Evolutionary conservation across 2,888 invertebrate genomes (phyloP).

Genomic region (Lepidonotus clava): DNA sequence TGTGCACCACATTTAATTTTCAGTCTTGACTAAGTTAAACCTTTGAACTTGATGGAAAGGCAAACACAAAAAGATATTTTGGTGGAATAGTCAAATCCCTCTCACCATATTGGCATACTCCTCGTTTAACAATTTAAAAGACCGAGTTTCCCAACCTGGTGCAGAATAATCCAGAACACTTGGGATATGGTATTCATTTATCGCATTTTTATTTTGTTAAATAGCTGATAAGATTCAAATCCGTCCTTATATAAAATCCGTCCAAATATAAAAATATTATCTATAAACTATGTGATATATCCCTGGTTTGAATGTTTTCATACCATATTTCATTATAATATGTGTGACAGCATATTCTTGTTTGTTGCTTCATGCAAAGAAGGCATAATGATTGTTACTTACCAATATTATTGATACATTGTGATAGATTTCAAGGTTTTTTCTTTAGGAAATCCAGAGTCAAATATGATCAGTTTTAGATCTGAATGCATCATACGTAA

Average conservation of each 20-base stretch:
- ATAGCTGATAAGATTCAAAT: neutral
- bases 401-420: conserved; percentile 2
- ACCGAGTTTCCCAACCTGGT: neutral
- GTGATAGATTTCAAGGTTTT: no score
- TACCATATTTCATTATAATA: no score
- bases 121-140: neutral
- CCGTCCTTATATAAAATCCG: neutral
- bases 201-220: neutral
- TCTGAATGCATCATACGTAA: no score
- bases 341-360: no score
- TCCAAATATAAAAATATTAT: neutral
- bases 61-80: neutral
- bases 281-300: neutral
- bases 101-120: neutral
- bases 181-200: neutral
- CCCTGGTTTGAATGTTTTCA: no score
- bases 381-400: neutral
- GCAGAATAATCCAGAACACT: neutral
- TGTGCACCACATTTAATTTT: conserved; percentile 24
- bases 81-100: neutral
- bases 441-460: no score
- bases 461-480: no score
- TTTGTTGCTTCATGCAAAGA: neutral
- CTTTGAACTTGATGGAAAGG: neutral
- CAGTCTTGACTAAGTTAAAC: neutral